phyloP scores from a whole-genome alignment of 1,140 invertebrate genomes.

The Drosophila pseudoananassae region DNA sequence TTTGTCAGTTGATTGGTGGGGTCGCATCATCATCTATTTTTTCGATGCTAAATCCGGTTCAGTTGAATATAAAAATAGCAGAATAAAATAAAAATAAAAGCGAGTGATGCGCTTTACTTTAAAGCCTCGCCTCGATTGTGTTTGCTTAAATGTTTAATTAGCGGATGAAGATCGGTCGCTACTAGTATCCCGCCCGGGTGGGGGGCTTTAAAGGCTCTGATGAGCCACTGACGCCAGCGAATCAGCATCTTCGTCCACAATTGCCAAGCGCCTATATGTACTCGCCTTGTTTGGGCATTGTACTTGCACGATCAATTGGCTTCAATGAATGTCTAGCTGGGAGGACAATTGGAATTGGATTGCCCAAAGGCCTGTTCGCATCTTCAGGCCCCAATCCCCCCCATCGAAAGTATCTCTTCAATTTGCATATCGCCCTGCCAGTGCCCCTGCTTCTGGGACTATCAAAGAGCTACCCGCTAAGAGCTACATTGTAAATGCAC shows the following conservation, averaged over 20 bases:
- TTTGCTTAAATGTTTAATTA: constrained; percentile 49
- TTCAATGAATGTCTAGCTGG: constrained; percentile 72
- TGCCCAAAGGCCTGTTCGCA: constrained; percentile 31
- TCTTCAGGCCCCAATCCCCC: not conserved
- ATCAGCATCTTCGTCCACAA: constrained; percentile 11
- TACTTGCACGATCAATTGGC: constrained; percentile 70
- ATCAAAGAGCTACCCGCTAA: constrained; percentile 17
- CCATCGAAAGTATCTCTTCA: constrained; percentile 17
- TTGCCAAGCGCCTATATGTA: constrained; percentile 7
- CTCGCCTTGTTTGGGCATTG: constrained; percentile 25
- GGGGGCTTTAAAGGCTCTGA: constrained; percentile 3
- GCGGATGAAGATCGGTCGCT: constrained; percentile 22
- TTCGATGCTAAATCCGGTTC: constrained; percentile 48
- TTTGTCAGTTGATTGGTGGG: constrained; percentile 22
- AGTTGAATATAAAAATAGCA: constrained; percentile 36
- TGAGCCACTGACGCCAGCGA: constrained; percentile 41
- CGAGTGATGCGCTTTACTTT: constrained; percentile 24
- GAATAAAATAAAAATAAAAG: constrained; percentile 34
- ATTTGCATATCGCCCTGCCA: constrained; percentile 21
- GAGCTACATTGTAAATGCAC: constrained; percentile 22
- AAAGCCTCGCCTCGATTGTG: constrained; percentile 24
- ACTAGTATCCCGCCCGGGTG: too few relatives aligned
- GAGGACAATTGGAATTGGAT: constrained; percentile 47
- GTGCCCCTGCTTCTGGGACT: constrained; percentile 6
- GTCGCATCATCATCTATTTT: constrained; percentile 45